Evolutionary conservation across 2,113 vertebrate genomes (phyloP).

Genomic region (Buteo buteo): DNA sequence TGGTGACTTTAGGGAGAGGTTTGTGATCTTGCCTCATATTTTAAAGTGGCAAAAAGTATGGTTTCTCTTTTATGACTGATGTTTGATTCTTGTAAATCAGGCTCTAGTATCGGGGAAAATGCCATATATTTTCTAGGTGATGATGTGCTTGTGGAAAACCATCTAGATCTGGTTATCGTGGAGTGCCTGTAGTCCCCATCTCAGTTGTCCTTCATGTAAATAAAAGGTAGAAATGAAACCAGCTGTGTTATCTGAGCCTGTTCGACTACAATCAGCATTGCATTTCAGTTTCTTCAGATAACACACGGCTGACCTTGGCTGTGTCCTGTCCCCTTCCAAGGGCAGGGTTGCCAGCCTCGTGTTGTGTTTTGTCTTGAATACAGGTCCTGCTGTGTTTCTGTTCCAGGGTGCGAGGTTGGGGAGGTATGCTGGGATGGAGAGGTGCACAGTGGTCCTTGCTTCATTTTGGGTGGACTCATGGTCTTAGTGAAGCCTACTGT

Average conservation of each 20-base stretch:
- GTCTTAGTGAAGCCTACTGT: neutral
- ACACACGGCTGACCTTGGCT: neutral
- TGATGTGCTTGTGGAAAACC: neutral
- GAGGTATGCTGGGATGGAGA: neutral
- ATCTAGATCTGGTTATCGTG: neutral
- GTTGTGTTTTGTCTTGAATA: neutral
- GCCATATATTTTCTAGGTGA: rapidly evolving
- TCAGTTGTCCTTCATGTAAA: slow-evolving; percentile 7
- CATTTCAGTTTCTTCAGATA: neutral
- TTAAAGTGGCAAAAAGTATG: neutral
- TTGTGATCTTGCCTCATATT: neutral
- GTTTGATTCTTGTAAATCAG: neutral
- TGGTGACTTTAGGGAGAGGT: neutral
- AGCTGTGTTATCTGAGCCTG: slow-evolving; percentile 13
- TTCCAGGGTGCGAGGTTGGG: neutral
- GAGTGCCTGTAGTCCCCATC: neutral
- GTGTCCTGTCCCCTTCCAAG: neutral
- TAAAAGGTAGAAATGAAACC: neutral
- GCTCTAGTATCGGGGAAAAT: neutral
- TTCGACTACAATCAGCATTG: neutral
- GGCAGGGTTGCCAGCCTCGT: neutral
- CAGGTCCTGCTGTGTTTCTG: neutral
- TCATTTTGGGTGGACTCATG: neutral
- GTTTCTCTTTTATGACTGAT: neutral
- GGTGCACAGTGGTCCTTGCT: neutral